Conservation (phyloP, 2,113 vertebrate genomes). For the Bagarius yarrelli region DNA sequence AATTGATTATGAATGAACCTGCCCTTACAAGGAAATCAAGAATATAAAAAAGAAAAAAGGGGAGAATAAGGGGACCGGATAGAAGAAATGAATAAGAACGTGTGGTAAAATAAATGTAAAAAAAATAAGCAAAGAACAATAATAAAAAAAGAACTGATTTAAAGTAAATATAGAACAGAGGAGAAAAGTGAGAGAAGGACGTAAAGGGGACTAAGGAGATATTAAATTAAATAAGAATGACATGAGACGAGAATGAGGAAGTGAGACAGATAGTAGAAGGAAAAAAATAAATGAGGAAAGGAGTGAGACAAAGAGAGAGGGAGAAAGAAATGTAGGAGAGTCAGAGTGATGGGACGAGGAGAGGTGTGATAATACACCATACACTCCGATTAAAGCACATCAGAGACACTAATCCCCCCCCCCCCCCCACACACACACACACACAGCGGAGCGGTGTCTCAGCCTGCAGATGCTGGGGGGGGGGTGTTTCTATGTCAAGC, state of each 20-base stretch:
- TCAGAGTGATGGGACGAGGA: background rate
- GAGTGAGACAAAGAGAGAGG: too few relatives aligned
- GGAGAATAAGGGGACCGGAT: background rate
- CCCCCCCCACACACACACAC: background rate
- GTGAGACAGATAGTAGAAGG: too few relatives aligned
- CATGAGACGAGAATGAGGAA: background rate
- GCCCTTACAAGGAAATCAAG: too few relatives aligned
- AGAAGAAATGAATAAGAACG: too few relatives aligned
- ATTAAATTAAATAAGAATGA: background rate
- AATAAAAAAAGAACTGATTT: background rate
- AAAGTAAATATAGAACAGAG: background rate
- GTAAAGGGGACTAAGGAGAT: background rate
- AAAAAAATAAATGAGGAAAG: too few relatives aligned
- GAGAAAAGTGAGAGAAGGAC: background rate
- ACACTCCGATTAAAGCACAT: conserved; percentile 5
- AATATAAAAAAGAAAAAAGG: background rate
- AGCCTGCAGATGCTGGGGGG: background rate
- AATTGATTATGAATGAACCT: too few relatives aligned
- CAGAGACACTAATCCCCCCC: background rate
- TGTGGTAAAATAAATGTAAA: too few relatives aligned
- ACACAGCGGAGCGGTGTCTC: background rate
- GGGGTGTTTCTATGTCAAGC: background rate
- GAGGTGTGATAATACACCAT: background rate
- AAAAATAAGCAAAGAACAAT: too few relatives aligned
- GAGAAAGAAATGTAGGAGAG: too few relatives aligned